phyloP scores from a whole-genome alignment of 2,888 invertebrate species.

The Cybosia mesomella region DNA sequence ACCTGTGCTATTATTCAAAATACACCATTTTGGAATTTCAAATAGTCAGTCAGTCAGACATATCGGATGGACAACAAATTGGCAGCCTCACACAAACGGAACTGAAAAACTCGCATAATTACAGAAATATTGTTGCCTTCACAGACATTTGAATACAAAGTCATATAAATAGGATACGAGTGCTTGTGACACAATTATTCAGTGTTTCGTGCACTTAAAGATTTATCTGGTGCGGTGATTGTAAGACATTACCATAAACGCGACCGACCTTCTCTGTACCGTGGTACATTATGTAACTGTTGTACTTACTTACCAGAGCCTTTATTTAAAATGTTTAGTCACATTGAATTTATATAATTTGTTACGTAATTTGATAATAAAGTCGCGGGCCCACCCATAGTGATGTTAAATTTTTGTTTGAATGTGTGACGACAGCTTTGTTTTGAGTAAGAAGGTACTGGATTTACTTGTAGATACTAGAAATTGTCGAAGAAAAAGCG shows the following conservation, averaged over 20 bases:
- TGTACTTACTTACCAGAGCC: conserved; percentile 30
- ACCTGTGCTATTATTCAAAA: too few species aligned
- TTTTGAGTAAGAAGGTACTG: too few species aligned
- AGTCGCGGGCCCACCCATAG: conserved; percentile 3
- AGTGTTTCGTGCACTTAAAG: conserved; percentile 61
- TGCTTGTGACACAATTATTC: conserved; percentile 54
- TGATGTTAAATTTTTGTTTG: not conserved
- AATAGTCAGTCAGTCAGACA: too few species aligned
- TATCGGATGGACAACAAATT: conserved; percentile 10
- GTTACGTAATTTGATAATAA: conserved; percentile 19
- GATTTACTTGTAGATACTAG: too few species aligned
- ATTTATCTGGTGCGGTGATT: conserved; percentile 65
- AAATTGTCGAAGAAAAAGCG: too few species aligned
- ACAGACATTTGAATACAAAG: conserved; percentile 37
- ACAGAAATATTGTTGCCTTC: conserved; percentile 29
- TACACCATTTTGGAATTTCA: too few species aligned
- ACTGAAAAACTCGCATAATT: conserved; percentile 19
- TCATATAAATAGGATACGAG: conserved; percentile 47
- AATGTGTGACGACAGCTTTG: conserved; percentile 2
- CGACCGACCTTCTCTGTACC: conserved; percentile 59
- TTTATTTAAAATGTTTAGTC: conserved; percentile 23
- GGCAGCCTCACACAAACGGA: conserved; percentile 20
- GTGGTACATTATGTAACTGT: conserved; percentile 31
- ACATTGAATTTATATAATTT: conserved; percentile 27
- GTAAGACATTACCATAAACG: conserved; percentile 66